These are phyloP conservation scores for Lerema accius DNA, from an alignment of 1,140 invertebrate genomes.

Conservation along the genomic window DNA sequence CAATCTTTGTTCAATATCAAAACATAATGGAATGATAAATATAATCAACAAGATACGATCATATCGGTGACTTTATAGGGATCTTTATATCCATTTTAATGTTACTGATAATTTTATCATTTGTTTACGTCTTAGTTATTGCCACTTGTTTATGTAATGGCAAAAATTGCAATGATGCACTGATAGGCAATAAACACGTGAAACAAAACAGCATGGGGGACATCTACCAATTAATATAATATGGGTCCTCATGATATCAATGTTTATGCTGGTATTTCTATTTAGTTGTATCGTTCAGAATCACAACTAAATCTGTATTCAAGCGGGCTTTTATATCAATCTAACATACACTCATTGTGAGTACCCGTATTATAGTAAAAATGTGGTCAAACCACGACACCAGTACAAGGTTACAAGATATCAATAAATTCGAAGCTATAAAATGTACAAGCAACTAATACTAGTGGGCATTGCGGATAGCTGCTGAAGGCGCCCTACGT, in stretches of 20 bases:
- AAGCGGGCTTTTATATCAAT: too few species aligned
- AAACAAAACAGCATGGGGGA: too few species aligned
- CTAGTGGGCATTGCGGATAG: slow-evolving; percentile 82
- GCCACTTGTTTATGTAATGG: not conserved
- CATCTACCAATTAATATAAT: too few species aligned
- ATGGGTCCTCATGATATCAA: too few species aligned
- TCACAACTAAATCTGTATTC: too few species aligned
- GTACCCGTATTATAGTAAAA: too few species aligned
- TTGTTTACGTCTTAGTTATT: not conserved
- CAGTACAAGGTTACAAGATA: not conserved
- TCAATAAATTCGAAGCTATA: not conserved
- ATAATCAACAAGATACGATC: not conserved
- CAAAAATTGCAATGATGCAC: too few species aligned
- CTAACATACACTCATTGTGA: too few species aligned
- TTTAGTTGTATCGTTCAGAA: too few species aligned
- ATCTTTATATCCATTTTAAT: not conserved
- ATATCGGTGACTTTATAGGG: not conserved
- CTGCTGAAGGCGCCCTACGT: slow-evolving; percentile 97
- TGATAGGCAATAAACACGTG: not conserved
- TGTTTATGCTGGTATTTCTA: too few species aligned
- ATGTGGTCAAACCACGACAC: too few species aligned
- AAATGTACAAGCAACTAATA: slow-evolving; percentile 31
- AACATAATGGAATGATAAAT: not conserved
- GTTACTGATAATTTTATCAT: not conserved
- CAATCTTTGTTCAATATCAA: not conserved